A percentile compares a stretch with the other conserved stretches of the same genome.
Evolutionary conservation across 2,113 vertebrate genomes (phyloP).

Genomic region (Pelmatolapia mariae): DNA sequence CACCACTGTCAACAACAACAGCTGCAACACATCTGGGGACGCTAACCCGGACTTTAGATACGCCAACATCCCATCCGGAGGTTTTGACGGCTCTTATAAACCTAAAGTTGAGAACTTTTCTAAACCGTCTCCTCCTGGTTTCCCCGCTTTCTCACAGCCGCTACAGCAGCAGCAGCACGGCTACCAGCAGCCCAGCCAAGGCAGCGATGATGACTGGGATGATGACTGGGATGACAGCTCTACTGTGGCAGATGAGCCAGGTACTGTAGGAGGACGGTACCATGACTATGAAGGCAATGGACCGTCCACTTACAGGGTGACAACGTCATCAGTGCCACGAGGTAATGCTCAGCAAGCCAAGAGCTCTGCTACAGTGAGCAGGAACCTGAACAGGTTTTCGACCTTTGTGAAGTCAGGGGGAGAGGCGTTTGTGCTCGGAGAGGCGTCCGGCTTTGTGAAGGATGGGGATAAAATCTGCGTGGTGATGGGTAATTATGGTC

Average conservation of each 20-base stretch:
- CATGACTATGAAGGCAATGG: conserved; percentile 79
- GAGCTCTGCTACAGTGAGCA: conserved; percentile 88
- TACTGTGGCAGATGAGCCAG: conserved; percentile 87
- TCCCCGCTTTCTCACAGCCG: conserved; percentile 47
- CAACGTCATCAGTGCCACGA: conserved; percentile 71
- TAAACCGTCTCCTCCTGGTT: conserved; percentile 42
- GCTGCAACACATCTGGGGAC: conserved; percentile 54
- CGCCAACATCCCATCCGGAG: conserved; percentile 76
- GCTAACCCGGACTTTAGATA: conserved; percentile 66
- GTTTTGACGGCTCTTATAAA: conserved; percentile 68
- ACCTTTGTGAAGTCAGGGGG: conserved; percentile 96
- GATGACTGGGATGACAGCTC: conserved; percentile 98
- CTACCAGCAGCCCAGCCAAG: conserved; percentile 76
- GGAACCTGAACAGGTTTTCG: conserved; percentile 94
- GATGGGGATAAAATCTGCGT: conserved; percentile 95
- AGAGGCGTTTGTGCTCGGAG: conserved; percentile 94
- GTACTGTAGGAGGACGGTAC: conserved; percentile 68
- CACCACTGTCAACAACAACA: conserved; percentile 63
- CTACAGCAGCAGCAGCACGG: conserved; percentile 51
- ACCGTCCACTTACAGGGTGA: conserved; percentile 75
- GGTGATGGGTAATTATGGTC: conserved; percentile 84
- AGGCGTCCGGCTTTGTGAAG: conserved; percentile 87
- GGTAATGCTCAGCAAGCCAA: conserved; percentile 76
- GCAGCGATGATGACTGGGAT: conserved; percentile 95
- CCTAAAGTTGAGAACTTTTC: conserved; percentile 58